These are phyloP conservation scores for Amaurobius ferox DNA, from an alignment of 2,888 invertebrate species.

Conservation along the genomic window DNA sequence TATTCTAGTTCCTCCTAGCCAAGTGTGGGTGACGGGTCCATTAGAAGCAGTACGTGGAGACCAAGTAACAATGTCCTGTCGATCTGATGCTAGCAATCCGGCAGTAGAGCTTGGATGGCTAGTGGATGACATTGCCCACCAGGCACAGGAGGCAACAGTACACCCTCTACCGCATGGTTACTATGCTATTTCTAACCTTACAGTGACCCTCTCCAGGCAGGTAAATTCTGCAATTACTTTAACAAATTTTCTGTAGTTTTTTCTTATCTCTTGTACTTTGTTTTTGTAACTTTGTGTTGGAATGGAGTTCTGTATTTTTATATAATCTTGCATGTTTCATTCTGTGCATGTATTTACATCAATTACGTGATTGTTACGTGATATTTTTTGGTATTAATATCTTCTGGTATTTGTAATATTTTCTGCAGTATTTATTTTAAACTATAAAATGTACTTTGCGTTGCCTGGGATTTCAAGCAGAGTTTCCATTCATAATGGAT, in stretches of 20 bases:
- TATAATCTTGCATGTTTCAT: too few species aligned
- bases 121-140: slow-evolving; percentile 77
- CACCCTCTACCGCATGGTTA: slow-evolving; percentile 84
- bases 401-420: too few species aligned
- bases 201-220: slow-evolving; percentile 80
- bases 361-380: too few species aligned
- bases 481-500: too few species aligned
- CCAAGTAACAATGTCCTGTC: slow-evolving; percentile 90
- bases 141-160: slow-evolving; percentile 73
- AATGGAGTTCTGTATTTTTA: too few species aligned
- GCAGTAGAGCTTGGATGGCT: slow-evolving; percentile 79
- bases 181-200: slow-evolving; percentile 93
- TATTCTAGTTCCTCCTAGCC: slow-evolving; percentile 88
- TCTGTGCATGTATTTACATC: too few species aligned
- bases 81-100: slow-evolving; percentile 89
- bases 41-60: slow-evolving; percentile 93
- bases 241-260: neutral
- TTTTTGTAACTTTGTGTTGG: too few species aligned
- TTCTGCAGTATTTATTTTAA: too few species aligned
- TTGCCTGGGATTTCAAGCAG: too few species aligned
- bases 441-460: too few species aligned
- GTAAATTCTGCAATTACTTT: slow-evolving; percentile 54
- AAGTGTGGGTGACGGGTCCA: slow-evolving; percentile 90
- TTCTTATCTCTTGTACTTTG: too few species aligned
- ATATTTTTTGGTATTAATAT: too few species aligned